Base-by-base conservation (phyloP, 2,888 invertebrate species). In the Rhingia campestris region DNA sequence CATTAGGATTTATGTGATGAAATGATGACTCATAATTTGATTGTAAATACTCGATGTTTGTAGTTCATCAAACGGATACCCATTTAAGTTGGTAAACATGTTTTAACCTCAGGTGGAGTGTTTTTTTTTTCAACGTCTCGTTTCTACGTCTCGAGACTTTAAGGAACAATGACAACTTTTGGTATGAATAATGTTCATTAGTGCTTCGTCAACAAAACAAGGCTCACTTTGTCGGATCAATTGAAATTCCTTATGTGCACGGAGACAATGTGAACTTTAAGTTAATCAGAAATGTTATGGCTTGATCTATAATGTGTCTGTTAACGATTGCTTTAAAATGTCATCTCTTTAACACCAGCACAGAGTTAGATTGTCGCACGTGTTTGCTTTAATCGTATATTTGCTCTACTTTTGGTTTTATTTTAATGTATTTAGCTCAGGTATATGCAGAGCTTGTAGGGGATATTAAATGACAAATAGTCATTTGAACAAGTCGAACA, bases 201-300 rank as follows among this genome's bases (percentile, higher is more conserved):
- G 22, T 49, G 37, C 30, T 37, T 63, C 4, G 47, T 35, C 35
- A 61, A 61, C 30, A 61, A 61, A 61, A 61, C 47, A 61, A 43
- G 12, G 3, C 3, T 33, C 6, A 4, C 41, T 30, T 30, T 6
- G 6, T 12, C 0, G 10, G 2, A 37, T 4, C 10, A 58, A 41
- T 61, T 61, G 5, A 43, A 45, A 45, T 61, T 61, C 45, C 9
- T 12, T 6, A 45, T 14, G 12, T 43, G n/a, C 58, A 30, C 30
- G 39, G 4, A 3, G 39, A 41, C 4, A 32, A 10, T 59, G 12
- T 7, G 5, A 12, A 30, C 32, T 14, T 33, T 32, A 10, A 22
- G n/a, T 6, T 4, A 30, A 43, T 32, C 12, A 33, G 43, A 4
- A 12, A 56, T 7, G 22, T 5, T 6, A 30, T 56, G 39, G 22